Conservation (phyloP, 2,113 vertebrate genomes). For the Tringa solitaria region DNA sequence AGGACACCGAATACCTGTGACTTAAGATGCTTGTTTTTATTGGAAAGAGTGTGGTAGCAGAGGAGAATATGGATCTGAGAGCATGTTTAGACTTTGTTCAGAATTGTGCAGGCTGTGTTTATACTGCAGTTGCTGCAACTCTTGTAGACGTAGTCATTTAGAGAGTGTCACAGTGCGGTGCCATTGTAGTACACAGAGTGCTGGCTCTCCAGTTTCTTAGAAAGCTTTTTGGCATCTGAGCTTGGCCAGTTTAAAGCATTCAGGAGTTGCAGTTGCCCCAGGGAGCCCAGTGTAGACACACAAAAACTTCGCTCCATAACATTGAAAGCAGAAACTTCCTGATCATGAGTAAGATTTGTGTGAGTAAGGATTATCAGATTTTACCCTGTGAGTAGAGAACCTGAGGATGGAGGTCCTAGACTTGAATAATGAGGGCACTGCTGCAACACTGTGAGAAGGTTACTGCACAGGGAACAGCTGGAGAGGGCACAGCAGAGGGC, state of each 20-base stretch:
- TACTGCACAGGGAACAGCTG: background rate
- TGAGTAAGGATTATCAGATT: background rate
- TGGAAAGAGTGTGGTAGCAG: background rate
- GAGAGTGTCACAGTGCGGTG: background rate
- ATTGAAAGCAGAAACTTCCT: background rate
- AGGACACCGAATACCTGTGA: background rate
- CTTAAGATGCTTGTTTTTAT: background rate
- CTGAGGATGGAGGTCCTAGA: background rate
- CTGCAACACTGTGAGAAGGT: background rate
- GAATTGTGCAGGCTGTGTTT: background rate
- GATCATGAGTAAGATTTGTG: background rate
- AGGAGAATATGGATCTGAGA: background rate
- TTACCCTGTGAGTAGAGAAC: background rate
- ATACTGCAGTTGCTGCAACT: background rate
- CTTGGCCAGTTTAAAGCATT: background rate
- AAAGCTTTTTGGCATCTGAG: background rate
- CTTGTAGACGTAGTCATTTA: background rate
- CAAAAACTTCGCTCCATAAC: background rate
- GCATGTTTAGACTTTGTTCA: background rate
- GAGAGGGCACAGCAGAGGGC: too few species aligned
- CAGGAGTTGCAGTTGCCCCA: background rate
- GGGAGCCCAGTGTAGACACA: background rate
- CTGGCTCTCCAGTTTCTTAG: background rate
- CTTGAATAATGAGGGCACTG: fast-evolving
- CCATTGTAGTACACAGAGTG: background rate